These are phyloP conservation scores for Saccopteryx leptura DNA, from an alignment of 2,113 vertebrate genomes.

Conservation along the genomic window DNA sequence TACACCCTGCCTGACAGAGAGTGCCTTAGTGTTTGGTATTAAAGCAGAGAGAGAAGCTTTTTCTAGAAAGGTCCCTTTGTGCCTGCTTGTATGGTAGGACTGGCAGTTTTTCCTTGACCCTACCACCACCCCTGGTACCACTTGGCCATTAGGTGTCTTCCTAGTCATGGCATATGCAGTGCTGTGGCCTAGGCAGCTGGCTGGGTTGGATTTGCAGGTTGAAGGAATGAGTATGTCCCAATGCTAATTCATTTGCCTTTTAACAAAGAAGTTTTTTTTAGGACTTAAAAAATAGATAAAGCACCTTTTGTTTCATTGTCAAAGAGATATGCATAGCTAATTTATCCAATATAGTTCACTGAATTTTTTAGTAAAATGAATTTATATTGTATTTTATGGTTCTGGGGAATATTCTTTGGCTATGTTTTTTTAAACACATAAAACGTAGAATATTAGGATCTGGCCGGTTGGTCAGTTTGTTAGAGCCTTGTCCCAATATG, in stretches of 20 bases:
- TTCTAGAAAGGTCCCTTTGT: too few species aligned
- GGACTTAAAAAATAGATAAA: constrained; percentile 20
- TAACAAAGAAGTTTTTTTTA: not conserved
- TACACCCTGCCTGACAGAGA: not conserved
- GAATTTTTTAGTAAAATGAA: not conserved
- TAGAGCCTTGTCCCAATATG: too few species aligned
- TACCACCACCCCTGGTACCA: too few species aligned
- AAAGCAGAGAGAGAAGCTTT: not conserved
- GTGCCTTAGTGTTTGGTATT: not conserved
- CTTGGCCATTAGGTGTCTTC: not conserved
- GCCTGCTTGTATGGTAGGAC: not conserved
- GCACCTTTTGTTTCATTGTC: not conserved
- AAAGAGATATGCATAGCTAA: not conserved
- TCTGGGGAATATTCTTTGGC: not conserved
- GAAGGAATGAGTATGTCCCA: not conserved
- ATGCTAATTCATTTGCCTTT: not conserved
- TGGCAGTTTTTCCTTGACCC: not conserved
- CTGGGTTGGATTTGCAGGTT: not conserved
- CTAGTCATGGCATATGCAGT: too few species aligned
- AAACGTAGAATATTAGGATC: not conserved
- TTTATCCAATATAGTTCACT: not conserved
- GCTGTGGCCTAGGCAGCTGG: not conserved
- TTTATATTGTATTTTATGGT: constrained; percentile 15
- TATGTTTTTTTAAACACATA: not conserved
- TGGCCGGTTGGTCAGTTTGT: too few species aligned